These are phyloP conservation scores for Cataglyphis hispanica DNA, from an alignment of 1,140 invertebrate genomes.

Conservation along the genomic window DNA sequence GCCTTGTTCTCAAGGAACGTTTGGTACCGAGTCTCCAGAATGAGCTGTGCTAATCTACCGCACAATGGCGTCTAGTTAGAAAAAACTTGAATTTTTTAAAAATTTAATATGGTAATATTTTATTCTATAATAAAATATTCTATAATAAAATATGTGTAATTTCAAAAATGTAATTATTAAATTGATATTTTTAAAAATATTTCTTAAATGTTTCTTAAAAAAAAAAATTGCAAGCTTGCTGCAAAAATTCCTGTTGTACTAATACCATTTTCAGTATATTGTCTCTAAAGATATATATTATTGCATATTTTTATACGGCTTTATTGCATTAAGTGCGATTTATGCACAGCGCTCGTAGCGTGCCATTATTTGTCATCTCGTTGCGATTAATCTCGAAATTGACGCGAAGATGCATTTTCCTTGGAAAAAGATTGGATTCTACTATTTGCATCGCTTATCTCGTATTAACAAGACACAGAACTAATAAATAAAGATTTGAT, in stretches of 20 bases:
- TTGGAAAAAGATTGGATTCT: not conserved
- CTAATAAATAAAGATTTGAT: not conserved
- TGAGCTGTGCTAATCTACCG: not conserved
- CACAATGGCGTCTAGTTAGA: not conserved
- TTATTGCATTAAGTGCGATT: slow-evolving; percentile 3
- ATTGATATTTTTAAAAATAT: not conserved
- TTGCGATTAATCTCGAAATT: slow-evolving; percentile 32
- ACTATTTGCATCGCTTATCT: not conserved
- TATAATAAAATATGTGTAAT: not conserved
- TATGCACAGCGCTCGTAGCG: not conserved
- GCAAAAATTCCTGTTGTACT: not conserved
- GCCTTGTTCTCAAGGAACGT: slow-evolving; percentile 62
- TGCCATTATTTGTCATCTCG: slow-evolving; percentile 35
- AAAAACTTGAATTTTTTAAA: not conserved
- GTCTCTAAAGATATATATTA: not conserved
- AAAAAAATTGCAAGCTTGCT: not conserved
- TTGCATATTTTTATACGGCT: slow-evolving; percentile 9
- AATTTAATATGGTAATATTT: not conserved
- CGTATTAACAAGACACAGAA: not conserved
- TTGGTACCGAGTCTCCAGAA: slow-evolving; percentile 18
- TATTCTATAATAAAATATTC: not conserved
- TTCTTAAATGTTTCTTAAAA: not conserved
- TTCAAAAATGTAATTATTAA: not conserved
- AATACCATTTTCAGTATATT: not conserved
- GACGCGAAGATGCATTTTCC: not conserved